A percentile compares a stretch with the other conserved stretches of the same genome.
Conservation (phyloP, 2,797 vertebrate species). For the Pogoniulus pusillus region DNA sequence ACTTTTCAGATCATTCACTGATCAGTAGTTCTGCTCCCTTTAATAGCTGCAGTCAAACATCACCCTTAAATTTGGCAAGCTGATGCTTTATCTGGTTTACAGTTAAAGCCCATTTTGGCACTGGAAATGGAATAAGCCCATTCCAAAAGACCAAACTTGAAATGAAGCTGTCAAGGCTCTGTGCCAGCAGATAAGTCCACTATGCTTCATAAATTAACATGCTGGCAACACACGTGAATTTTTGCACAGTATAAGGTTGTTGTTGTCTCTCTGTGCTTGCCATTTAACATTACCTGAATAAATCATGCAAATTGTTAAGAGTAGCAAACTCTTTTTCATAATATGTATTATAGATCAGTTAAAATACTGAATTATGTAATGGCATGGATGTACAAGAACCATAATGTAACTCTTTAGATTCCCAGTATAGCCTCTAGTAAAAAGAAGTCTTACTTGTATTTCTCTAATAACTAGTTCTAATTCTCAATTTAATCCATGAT, state of each 20-base stretch:
- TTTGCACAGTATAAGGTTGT: background rate
- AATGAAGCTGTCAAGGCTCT: conserved; percentile 63
- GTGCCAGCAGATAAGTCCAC: conserved; percentile 32
- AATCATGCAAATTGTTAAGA: background rate
- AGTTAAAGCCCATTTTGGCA: conserved; percentile 77
- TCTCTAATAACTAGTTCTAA: background rate
- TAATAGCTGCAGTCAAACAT: conserved; percentile 59
- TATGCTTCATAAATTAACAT: background rate
- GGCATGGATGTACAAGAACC: background rate
- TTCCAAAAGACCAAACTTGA: conserved; percentile 82
- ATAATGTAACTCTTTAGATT: background rate
- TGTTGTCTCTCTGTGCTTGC: background rate
- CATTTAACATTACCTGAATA: background rate
- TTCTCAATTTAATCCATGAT: background rate
- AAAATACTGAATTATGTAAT: background rate
- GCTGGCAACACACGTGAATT: background rate
- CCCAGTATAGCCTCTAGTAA: background rate
- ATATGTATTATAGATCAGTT: background rate
- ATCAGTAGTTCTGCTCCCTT: conserved; percentile 26
- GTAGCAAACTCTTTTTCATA: background rate
- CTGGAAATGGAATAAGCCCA: conserved; percentile 68
- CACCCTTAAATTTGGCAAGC: conserved; percentile 66
- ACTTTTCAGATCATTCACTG: conserved; percentile 26
- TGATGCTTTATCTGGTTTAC: conserved; percentile 85
- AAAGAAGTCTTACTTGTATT: background rate